Evolutionary conservation across 2,113 vertebrate genomes (phyloP).

Genomic region (Lucifuga dentata): DNA sequence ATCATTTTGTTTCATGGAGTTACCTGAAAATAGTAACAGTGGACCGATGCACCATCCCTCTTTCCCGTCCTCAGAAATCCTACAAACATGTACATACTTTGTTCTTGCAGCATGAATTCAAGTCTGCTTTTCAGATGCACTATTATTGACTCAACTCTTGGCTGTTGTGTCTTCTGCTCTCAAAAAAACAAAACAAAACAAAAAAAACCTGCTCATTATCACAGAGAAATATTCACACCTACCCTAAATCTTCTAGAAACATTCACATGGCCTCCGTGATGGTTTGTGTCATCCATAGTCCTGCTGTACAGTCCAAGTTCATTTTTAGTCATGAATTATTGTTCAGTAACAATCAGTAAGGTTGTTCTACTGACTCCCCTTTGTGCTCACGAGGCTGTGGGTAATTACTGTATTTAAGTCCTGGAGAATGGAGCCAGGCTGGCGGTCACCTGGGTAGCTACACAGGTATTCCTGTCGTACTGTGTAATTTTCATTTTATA

Average conservation of each 20-base stretch:
- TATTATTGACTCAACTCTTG: conserved; percentile 39
- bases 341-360: conserved; percentile 45
- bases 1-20: too few relatives aligned
- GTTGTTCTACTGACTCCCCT: conserved; percentile 24
- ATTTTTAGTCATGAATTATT: conserved; percentile 54
- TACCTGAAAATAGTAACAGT: conserved; percentile 22
- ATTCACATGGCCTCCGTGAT: conserved; percentile 68
- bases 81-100: neutral
- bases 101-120: conserved; percentile 17
- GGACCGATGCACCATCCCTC: conserved; percentile 2
- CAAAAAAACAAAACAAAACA: too few relatives aligned
- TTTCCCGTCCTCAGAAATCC: too few relatives aligned
- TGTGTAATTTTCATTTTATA: conserved; percentile 77
- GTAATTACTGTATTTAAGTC: conserved; percentile 77
- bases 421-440: conserved; percentile 64
- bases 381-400: conserved; percentile 48
- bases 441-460: conserved; percentile 79
- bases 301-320: conserved; percentile 25
- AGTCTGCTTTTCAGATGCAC: conserved; percentile 9
- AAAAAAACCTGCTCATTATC: conserved; percentile 60
- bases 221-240: conserved; percentile 70
- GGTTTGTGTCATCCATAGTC: conserved; percentile 43
- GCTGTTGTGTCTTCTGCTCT: conserved; percentile 61
- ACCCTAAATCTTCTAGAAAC: conserved; percentile 60
- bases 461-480: conserved; percentile 71